Evolutionary conservation across 2,113 vertebrate species (phyloP).

Genomic region (Hippocampus zosterae): DNA sequence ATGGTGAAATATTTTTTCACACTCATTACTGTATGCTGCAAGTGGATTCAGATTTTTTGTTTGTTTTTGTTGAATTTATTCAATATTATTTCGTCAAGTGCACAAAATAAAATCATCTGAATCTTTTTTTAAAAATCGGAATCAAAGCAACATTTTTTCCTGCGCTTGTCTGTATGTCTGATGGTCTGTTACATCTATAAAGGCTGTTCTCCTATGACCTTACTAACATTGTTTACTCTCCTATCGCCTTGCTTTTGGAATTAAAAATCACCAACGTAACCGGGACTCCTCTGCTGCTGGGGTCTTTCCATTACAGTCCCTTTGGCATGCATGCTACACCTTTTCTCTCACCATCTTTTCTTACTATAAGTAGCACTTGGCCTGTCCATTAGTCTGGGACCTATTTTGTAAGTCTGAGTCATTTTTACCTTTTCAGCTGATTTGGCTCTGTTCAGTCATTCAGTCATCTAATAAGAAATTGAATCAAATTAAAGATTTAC

Average conservation of each 20-base stretch:
- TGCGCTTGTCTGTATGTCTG: background rate
- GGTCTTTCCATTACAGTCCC: conserved; percentile 26
- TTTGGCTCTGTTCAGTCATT: conserved; percentile 29
- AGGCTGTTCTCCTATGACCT: conserved; percentile 34
- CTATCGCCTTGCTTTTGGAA: conserved; percentile 15
- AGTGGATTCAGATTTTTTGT: too few species aligned
- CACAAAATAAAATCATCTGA: too few species aligned
- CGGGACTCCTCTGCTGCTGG: conserved; percentile 7
- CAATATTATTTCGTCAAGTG: too few species aligned
- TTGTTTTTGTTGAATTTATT: too few species aligned
- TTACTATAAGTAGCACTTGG: conserved; percentile 34
- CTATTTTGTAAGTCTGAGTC: conserved; percentile 21
- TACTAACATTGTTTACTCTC: conserved; percentile 11
- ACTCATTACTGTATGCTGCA: too few species aligned
- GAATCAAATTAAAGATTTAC: conserved; percentile 55
- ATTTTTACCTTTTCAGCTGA: conserved; percentile 30
- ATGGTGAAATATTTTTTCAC: too few species aligned
- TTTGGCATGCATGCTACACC: conserved; percentile 5
- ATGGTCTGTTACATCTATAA: conserved; percentile 29
- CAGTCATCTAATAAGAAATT: conserved; percentile 33
- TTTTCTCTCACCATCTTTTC: conserved; percentile 20
- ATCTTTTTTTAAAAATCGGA: too few species aligned
- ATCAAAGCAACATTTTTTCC: too few species aligned
- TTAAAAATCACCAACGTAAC: conserved; percentile 26
- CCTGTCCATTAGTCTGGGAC: conserved; percentile 24